Conservation (phyloP, 2,888 invertebrate species). For the Sminthurides aquaticus region DNA sequence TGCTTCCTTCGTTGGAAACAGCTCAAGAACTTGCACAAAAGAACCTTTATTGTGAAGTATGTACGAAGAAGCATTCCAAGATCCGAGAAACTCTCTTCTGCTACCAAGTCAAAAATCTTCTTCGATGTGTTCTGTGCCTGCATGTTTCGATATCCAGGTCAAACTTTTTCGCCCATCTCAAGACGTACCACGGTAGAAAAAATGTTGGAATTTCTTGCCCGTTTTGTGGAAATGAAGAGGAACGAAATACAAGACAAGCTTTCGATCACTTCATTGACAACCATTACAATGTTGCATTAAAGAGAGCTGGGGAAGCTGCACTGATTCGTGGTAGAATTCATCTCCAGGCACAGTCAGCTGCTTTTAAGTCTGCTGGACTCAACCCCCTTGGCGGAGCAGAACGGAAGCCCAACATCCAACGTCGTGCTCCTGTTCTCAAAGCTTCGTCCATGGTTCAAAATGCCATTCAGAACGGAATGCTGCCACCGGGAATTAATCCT, state of each 20-base stretch:
- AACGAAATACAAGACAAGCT: conserved; percentile 15
- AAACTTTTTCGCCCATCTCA: conserved; percentile 27
- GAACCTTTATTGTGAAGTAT: conserved; percentile 26
- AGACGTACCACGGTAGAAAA: conserved; percentile 19
- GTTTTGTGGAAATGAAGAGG: conserved; percentile 21
- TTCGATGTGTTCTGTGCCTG: conserved; percentile 30
- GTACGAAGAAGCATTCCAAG: conserved; percentile 19
- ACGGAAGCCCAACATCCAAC: background rate
- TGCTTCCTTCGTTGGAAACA: conserved; percentile 16
- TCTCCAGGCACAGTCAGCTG: conserved; percentile 7
- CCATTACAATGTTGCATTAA: conserved; percentile 25
- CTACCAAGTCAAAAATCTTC: conserved; percentile 21
- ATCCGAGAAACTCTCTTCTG: conserved; percentile 25
- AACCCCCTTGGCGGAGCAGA: conserved; percentile 2
- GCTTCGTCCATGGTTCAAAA: background rate
- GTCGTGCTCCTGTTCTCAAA: background rate
- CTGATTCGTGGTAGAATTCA: conserved; percentile 15
- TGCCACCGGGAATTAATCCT: background rate
- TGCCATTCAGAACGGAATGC: background rate
- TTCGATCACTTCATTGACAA: conserved; percentile 28
- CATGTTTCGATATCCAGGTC: conserved; percentile 20
- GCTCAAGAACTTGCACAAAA: conserved; percentile 23
- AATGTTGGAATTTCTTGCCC: conserved; percentile 24
- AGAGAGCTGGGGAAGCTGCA: conserved; percentile 19
- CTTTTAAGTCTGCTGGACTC: conserved; percentile 4